Evolutionary conservation across 2,888 invertebrate species (phyloP).

Genomic region (Caradrina clavipalpis): DNA sequence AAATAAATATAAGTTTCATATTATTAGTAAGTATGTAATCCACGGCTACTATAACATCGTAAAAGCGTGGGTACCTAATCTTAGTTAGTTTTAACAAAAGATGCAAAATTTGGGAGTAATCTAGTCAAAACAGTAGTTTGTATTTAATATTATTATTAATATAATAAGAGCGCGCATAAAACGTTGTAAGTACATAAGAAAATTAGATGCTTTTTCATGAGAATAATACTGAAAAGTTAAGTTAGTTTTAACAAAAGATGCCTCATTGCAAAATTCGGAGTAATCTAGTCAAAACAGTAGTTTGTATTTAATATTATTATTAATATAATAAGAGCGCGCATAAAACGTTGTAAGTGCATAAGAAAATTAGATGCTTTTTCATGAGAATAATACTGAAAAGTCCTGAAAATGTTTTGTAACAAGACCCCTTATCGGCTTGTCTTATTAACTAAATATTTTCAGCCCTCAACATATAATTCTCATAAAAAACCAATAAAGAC

Average conservation of each 20-base stretch:
- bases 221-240: conserved; percentile 29
- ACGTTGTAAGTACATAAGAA: not conserved
- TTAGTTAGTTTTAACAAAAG: conserved; percentile 11
- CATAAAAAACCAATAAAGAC: conserved; percentile 23
- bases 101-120: conserved; percentile 55
- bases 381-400: conserved; percentile 40
- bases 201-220: conserved; percentile 38
- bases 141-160: conserved; percentile 65
- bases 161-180: too few relatives aligned
- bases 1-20: not conserved
- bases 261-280: conserved; percentile 45
- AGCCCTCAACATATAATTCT: conserved; percentile 27
- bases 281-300: conserved; percentile 76
- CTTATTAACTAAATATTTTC: conserved; percentile 8
- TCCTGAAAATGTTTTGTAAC: not conserved
- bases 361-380: conserved; percentile 27
- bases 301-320: conserved; percentile 69
- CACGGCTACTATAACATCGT: not conserved
- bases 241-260: conserved; percentile 13
- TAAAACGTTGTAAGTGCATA: not conserved
- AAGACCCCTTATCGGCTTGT: not conserved
- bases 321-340: too few relatives aligned
- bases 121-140: conserved; percentile 76
- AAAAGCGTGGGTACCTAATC: not conserved
- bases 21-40: too few relatives aligned